Percentiles rank a stretch among this genome's conserved stretches.
Conservation (phyloP, 2,888 invertebrate species). For the Drosophila eohydei region DNA sequence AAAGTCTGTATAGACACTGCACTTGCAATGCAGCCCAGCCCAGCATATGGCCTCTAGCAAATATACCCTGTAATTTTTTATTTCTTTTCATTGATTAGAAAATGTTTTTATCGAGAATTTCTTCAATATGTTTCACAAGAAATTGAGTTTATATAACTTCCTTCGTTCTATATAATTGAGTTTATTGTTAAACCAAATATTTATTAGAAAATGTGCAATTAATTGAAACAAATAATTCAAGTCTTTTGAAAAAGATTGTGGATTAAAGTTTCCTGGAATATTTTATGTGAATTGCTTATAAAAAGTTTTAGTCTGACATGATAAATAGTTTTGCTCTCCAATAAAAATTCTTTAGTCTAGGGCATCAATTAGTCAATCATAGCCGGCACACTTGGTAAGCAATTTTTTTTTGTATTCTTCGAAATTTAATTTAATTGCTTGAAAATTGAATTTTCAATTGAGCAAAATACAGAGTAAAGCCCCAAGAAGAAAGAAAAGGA, state of each 20-base stretch:
- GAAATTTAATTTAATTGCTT: constrained; percentile 71
- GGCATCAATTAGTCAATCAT: constrained; percentile 6
- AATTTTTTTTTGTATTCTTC: constrained; percentile 54
- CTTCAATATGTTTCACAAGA: neutral
- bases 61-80: constrained; percentile 21
- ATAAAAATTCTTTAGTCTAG: neutral
- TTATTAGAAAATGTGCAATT: neutral
- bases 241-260: too few relatives aligned
- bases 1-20: constrained; percentile 18
- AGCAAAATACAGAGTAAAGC: constrained; percentile 40
- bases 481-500: constrained; percentile 5
- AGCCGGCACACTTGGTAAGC: neutral
- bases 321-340: neutral
- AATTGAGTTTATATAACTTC: neutral
- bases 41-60: neutral
- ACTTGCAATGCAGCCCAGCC: neutral
- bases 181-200: neutral
- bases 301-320: too few relatives aligned
- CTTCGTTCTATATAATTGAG: neutral
- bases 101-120: neutral
- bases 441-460: constrained; percentile 72
- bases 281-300: too few relatives aligned
- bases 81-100: neutral
- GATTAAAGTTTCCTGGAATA: too few relatives aligned
- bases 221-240: too few relatives aligned